These are phyloP conservation scores for Ephialtes manifestator DNA, from an alignment of 2,888 invertebrate genomes.

Conservation along the genomic window DNA sequence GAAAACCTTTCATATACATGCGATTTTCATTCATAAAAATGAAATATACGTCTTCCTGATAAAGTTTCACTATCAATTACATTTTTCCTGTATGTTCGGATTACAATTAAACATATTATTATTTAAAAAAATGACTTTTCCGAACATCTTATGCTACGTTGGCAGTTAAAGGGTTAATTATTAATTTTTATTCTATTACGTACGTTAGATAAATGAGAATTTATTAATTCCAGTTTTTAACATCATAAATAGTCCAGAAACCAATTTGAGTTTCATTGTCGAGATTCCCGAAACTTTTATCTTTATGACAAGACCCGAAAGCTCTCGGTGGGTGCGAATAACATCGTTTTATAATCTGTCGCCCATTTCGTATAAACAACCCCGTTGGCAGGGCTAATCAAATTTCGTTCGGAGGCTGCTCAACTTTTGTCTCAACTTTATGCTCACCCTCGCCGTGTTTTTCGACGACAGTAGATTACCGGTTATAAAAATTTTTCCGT, in stretches of 20 bases:
- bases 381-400: slow-evolving; percentile 77
- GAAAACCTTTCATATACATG: no score
- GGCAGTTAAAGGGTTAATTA: no score
- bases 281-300: slow-evolving; percentile 17
- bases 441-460: neutral
- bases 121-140: no score
- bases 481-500: slow-evolving; percentile 53
- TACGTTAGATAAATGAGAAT: neutral
- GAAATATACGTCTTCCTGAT: no score
- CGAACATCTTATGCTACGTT: no score
- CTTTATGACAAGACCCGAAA: neutral
- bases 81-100: no score
- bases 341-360: slow-evolving; percentile 81
- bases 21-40: no score
- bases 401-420: slow-evolving; percentile 69
- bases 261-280: neutral
- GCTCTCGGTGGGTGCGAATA: slow-evolving; percentile 42
- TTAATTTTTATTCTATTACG: no score
- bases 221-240: neutral
- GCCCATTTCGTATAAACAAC: slow-evolving; percentile 79
- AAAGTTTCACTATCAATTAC: no score
- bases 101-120: no score
- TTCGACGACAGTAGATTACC: slow-evolving; percentile 74
- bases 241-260: slow-evolving; percentile 6
- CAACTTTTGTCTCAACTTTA: slow-evolving; percentile 74